Percentiles rank a stretch among this genome's conserved stretches.
Conservation (phyloP, 2,888 invertebrate genomes). For the Cremastinae sp. region DNA sequence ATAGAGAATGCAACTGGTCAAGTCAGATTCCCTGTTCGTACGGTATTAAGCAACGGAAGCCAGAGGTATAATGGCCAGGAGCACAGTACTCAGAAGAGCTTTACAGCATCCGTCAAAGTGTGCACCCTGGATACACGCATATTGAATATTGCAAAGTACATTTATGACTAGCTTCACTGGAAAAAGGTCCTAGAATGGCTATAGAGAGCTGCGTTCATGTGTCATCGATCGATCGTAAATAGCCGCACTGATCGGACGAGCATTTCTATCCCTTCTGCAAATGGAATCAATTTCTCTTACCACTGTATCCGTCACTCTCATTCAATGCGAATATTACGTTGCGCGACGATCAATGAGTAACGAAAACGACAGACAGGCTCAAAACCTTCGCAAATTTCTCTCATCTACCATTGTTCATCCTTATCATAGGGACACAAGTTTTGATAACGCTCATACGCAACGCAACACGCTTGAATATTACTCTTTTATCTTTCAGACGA, state of each 20-base stretch:
- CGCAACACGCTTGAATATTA: background rate
- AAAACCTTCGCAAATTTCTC: constrained; percentile 11
- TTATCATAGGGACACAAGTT: constrained; percentile 44
- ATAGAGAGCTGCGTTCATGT: too few relatives aligned
- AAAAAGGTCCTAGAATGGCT: constrained; percentile 6
- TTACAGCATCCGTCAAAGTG: constrained; percentile 44
- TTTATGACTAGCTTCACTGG: constrained; percentile 6
- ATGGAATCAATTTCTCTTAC: constrained; percentile 13
- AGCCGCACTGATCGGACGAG: constrained; percentile 15
- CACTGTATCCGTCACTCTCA: constrained; percentile 26
- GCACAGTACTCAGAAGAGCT: constrained; percentile 30
- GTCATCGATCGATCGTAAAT: constrained; percentile 47
- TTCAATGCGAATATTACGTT: background rate
- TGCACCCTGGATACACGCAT: constrained; percentile 29
- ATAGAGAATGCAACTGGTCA: constrained; percentile 15
- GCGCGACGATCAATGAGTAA: constrained; percentile 47
- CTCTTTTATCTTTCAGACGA: too few relatives aligned
- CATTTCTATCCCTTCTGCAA: constrained; percentile 43
- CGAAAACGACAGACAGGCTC: constrained; percentile 18
- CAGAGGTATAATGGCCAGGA: constrained; percentile 54
- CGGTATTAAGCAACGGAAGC: constrained; percentile 51
- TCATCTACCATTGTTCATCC: constrained; percentile 34
- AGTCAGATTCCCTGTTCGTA: constrained; percentile 30
- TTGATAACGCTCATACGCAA: constrained; percentile 9
- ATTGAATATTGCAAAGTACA: background rate